Percentiles rank a stretch among this genome's conserved stretches.
phyloP scores from a whole-genome alignment of 2,113 vertebrate genomes.

The Ceyx margarethae region DNA sequence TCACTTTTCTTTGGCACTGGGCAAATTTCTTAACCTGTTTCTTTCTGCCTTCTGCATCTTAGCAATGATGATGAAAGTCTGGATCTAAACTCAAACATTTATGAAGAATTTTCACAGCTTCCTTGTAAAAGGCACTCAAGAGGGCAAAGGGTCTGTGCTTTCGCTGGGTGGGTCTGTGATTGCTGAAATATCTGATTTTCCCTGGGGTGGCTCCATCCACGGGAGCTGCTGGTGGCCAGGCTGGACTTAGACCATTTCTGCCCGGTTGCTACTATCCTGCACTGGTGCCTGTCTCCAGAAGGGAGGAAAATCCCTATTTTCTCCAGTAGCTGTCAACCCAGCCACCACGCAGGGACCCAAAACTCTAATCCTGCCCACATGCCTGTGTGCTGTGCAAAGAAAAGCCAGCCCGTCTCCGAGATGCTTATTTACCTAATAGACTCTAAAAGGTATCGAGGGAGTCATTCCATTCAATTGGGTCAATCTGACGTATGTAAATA shows the following conservation, averaged over 20 bases:
- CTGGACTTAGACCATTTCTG: too few species aligned
- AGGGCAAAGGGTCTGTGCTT: background rate
- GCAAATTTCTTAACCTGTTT: background rate
- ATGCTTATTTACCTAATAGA: slow-evolving; percentile 63
- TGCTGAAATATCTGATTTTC: background rate
- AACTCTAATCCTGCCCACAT: background rate
- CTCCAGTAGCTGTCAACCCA: background rate
- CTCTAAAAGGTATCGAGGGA: slow-evolving; percentile 55
- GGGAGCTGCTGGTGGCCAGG: too few species aligned
- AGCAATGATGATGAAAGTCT: background rate
- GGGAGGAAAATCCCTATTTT: background rate
- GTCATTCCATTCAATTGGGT: slow-evolving; percentile 36
- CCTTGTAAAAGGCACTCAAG: background rate
- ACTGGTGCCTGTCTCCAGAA: background rate
- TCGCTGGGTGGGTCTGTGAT: background rate
- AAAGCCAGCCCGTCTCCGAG: background rate
- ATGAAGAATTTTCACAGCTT: background rate
- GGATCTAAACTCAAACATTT: background rate
- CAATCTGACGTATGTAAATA: slow-evolving; percentile 40
- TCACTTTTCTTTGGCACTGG: background rate
- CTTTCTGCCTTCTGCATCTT: background rate
- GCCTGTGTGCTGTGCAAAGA: slow-evolving; percentile 10
- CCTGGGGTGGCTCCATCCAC: too few species aligned
- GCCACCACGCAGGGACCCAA: background rate
- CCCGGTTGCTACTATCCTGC: background rate